Evolutionary conservation across 1,140 invertebrate genomes (phyloP), one percentile per base, ranked within the genome.

Genomic region (Tribolium castaneum): DNA sequence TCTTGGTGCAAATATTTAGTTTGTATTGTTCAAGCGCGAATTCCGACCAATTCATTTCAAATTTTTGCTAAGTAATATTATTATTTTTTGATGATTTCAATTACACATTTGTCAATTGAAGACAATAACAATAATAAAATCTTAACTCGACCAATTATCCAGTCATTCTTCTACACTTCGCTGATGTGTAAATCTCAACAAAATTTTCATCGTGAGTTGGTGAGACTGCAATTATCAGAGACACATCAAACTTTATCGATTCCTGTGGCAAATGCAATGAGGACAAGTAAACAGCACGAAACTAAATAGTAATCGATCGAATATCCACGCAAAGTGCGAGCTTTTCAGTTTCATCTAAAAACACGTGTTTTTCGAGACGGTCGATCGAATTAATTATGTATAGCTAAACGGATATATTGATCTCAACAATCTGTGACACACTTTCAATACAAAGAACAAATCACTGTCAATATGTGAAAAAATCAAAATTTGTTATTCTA

Each of bases 241-340:
- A 52, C 13, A 52, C 51, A 52, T 52, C 51, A 52, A 52, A 52
- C 51, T 12, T 1, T 52, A 52, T 52, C 51, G 51, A 52, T 52
- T 45, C 51, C 16, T 30, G 13, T 52, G 13, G 13, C n/a, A 45
- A 45, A 52, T 52, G 51, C 51, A 52, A 14, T 52, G 51, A 52
- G 13, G 51, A 52, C 51, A 52, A 19, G 51, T 19, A 52, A 52
- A 52, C 51, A 52, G 3, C 51, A 52, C 51, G 51, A 52, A 52
- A 19, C 39, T 45, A 45, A 45, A 45, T 16, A n/a, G 6, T 13
- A 52, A 52, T 52, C 51, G 13, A 52, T 52, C 10, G 6, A 52
- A n/a, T 52, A 16, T 52, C 16, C 51, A 52, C 39, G 9, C 9
- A 45, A n/a, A 7, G 39, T 45, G 25, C 25, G 25, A 45, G n/a